A percentile compares a stretch with the other conserved stretches of the same genome.
phyloP scores from a whole-genome alignment of 2,113 vertebrate genomes.

The Mugil cephalus region DNA sequence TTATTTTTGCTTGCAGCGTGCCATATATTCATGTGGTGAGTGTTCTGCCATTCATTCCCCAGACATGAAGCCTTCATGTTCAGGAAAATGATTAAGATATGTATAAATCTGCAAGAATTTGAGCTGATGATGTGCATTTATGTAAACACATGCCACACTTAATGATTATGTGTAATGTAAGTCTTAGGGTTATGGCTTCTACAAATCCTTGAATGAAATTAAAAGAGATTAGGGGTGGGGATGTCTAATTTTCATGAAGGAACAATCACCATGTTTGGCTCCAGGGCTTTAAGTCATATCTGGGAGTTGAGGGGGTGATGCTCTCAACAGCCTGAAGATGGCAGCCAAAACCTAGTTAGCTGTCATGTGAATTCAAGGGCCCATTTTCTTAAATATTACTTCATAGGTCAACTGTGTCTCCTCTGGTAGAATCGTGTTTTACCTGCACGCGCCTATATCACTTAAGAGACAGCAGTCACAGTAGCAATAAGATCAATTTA shows the following conservation, averaged over 20 bases:
- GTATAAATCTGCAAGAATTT: constrained; percentile 55
- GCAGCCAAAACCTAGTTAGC: constrained; percentile 84
- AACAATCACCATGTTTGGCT: constrained; percentile 76
- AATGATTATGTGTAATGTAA: constrained; percentile 57
- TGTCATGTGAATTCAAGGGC: constrained; percentile 41
- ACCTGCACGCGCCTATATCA: constrained; percentile 61
- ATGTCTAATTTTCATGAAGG: constrained; percentile 78
- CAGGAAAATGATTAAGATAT: constrained; percentile 56
- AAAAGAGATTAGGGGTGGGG: constrained; percentile 74
- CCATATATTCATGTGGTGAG: constrained; percentile 48
- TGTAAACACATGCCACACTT: constrained; percentile 60
- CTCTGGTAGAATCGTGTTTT: constrained; percentile 61
- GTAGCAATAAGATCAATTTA: constrained; percentile 58
- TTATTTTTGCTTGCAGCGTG: constrained; percentile 54
- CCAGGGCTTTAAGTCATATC: constrained; percentile 61
- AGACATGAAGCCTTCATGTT: constrained; percentile 56
- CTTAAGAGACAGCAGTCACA: constrained; percentile 62
- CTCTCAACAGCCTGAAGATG: constrained; percentile 83
- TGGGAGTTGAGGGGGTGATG: constrained; percentile 46
- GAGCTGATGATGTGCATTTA: constrained; percentile 54
- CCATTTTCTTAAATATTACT: constrained; percentile 71
- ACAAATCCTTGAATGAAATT: constrained; percentile 75
- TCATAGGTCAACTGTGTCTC: constrained; percentile 75
- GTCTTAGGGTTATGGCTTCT: constrained; percentile 66
- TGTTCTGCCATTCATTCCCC: constrained; percentile 44